These are phyloP conservation scores for Hoplostethus atlanticus DNA, from an alignment of 2,797 vertebrate species.

Conservation along the genomic window DNA sequence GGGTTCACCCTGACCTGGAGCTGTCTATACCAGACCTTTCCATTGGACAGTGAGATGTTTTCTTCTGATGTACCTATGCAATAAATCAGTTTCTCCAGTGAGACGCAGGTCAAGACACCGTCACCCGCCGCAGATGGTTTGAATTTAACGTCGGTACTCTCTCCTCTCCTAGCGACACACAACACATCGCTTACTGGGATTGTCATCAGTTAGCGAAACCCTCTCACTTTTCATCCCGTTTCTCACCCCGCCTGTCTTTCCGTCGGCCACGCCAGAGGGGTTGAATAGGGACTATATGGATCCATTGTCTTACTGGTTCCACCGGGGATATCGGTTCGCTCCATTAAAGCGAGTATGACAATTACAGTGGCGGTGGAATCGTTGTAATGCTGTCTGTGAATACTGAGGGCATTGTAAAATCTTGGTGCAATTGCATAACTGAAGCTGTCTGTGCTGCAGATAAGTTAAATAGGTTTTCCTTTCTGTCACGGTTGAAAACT, in stretches of 20 bases:
- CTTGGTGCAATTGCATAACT: conserved; percentile 26
- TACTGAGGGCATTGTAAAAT: conserved; percentile 2
- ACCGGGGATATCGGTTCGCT: conserved; percentile 33
- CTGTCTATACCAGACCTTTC: conserved; percentile 27
- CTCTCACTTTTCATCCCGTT: background rate
- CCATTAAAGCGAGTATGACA: conserved; percentile 24
- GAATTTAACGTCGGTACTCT: conserved; percentile 59
- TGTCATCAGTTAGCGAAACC: conserved; percentile 49
- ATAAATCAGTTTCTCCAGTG: conserved; percentile 73
- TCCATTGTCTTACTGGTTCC: conserved; percentile 31
- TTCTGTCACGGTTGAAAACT: conserved; percentile 23
- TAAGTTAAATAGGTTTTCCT: conserved; percentile 30
- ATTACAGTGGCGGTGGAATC: conserved; percentile 18
- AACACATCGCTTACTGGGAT: conserved; percentile 45
- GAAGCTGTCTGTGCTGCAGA: conserved; percentile 25
- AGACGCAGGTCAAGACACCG: conserved; percentile 71
- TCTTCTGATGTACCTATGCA: conserved; percentile 50
- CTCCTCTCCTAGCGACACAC: conserved; percentile 34
- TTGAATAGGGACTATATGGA: conserved; percentile 21
- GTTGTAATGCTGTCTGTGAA: conserved; percentile 16
- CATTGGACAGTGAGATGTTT: conserved; percentile 42
- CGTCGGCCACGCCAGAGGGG: conserved; percentile 22
- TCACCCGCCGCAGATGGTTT: conserved; percentile 43
- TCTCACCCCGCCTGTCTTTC: conserved; percentile 13
- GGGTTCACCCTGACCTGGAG: no score